Evolutionary conservation across 2,888 invertebrate genomes (phyloP).

Genomic region (Rhynchonema sp.): DNA sequence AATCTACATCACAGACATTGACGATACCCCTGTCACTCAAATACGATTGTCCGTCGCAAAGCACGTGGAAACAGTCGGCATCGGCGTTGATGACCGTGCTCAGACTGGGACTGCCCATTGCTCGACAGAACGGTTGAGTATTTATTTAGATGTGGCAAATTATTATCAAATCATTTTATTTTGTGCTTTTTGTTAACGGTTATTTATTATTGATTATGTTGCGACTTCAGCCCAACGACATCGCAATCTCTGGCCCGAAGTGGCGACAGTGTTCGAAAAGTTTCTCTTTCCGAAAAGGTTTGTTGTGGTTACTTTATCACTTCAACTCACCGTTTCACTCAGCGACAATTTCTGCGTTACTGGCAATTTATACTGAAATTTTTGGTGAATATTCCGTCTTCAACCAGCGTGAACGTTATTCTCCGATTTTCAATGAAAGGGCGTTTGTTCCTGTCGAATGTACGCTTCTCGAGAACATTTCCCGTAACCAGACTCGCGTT

Average conservation of each 20-base stretch:
- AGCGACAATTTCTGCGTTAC: too few species aligned
- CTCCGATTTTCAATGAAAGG: background rate
- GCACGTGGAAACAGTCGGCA: slow-evolving; percentile 63
- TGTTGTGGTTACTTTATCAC: slow-evolving; percentile 14
- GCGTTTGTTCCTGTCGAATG: background rate
- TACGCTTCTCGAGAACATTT: too few species aligned
- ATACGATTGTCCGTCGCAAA: slow-evolving; percentile 55
- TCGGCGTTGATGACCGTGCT: slow-evolving; percentile 54
- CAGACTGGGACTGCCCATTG: slow-evolving; percentile 64
- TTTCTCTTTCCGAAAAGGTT: slow-evolving; percentile 71
- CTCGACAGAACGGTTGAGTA: slow-evolving; percentile 44
- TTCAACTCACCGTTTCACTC: too few species aligned
- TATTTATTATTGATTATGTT: slow-evolving; percentile 3
- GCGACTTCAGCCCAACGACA: slow-evolving; percentile 5
- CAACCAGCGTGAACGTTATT: background rate
- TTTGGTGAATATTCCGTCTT: background rate
- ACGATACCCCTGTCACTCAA: slow-evolving; percentile 55
- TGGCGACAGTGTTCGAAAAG: slow-evolving; percentile 65
- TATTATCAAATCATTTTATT: background rate
- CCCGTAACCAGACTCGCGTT: too few species aligned
- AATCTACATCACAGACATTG: slow-evolving; percentile 39
- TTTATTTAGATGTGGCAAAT: background rate
- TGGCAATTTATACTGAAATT: too few species aligned
- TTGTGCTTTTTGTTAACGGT: background rate
- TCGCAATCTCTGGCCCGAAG: slow-evolving; percentile 49